phyloP scores from a whole-genome alignment of 2,113 vertebrate genomes.

The western clawed frog (Xenopus tropicalis) region DNA sequence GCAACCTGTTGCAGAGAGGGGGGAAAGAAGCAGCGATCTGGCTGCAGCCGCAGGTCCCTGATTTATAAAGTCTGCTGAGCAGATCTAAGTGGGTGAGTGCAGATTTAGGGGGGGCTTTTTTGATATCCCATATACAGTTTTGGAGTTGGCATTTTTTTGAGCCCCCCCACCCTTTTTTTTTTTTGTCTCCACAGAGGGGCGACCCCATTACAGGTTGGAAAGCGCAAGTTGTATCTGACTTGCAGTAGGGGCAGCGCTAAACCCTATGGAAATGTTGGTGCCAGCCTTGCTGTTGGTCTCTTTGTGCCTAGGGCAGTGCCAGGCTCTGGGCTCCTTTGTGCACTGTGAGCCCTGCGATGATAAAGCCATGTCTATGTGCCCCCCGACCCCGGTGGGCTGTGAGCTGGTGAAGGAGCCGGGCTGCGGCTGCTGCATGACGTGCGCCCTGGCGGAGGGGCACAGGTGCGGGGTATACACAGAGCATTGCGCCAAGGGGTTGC shows the following conservation, averaged over 20 bases:
- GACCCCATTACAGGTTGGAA: neutral
- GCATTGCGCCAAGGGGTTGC: constrained; percentile 87
- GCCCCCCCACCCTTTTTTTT: neutral
- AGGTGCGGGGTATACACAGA: constrained; percentile 96
- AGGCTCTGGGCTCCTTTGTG: constrained; percentile 84
- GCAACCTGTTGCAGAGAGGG: no score
- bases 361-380: constrained; percentile 92
- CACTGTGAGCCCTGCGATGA: constrained; percentile 96
- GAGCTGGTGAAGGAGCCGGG: constrained; percentile 96
- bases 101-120: no score
- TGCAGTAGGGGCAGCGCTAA: neutral
- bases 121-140: no score
- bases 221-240: neutral
- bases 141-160: no score
- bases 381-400: constrained; percentile 83
- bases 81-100: no score
- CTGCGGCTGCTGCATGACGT: constrained; percentile 97
- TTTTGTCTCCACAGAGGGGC: constrained; percentile 34
- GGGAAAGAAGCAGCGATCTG: no score
- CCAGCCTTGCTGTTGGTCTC: constrained; percentile 71
- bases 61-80: no score
- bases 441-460: constrained; percentile 89
- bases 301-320: constrained; percentile 74
- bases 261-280: constrained; percentile 71
- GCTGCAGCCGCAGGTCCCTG: no score